A percentile compares a stretch with the other conserved stretches of the same genome.
These are phyloP conservation scores for Mythimna albipuncta DNA, from an alignment of 2,888 invertebrate species.

Conservation along the genomic window DNA sequence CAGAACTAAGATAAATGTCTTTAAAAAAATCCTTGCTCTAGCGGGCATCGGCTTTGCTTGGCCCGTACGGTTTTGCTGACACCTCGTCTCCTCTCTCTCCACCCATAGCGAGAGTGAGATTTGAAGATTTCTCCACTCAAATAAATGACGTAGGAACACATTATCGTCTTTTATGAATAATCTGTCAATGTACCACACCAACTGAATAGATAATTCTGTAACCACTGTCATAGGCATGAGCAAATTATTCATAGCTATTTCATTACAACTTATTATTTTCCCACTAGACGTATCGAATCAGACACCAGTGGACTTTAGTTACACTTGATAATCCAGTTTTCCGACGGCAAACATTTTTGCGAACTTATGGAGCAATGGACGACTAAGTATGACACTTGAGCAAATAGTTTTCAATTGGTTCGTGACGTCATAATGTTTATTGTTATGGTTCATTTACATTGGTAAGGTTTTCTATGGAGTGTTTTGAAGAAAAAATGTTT, in stretches of 20 bases:
- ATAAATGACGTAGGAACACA: neutral
- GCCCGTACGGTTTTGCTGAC: too few relatives aligned
- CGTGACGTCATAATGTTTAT: constrained; percentile 36
- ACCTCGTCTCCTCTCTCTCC: too few relatives aligned
- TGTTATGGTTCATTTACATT: constrained; percentile 8
- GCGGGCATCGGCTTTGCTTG: too few relatives aligned
- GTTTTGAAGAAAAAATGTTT: constrained; percentile 23
- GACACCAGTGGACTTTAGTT: neutral
- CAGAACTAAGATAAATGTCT: too few relatives aligned
- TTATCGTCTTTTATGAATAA: neutral
- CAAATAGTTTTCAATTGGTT: constrained; percentile 21
- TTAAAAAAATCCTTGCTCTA: too few relatives aligned
- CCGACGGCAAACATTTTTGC: neutral
- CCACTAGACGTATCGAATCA: constrained; percentile 3
- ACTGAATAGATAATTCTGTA: neutral
- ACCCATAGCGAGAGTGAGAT: too few relatives aligned
- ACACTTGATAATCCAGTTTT: neutral
- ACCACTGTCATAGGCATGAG: neutral
- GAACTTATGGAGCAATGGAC: constrained; percentile 7
- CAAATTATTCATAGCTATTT: neutral
- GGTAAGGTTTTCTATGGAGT: neutral
- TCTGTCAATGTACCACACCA: neutral
- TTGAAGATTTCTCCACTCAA: too few relatives aligned
- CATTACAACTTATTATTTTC: constrained; percentile 16
- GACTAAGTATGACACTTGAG: constrained; percentile 28